Base-by-base conservation (phyloP, 1,140 invertebrate species). In the Daktulosphaira vitifoliae region DNA sequence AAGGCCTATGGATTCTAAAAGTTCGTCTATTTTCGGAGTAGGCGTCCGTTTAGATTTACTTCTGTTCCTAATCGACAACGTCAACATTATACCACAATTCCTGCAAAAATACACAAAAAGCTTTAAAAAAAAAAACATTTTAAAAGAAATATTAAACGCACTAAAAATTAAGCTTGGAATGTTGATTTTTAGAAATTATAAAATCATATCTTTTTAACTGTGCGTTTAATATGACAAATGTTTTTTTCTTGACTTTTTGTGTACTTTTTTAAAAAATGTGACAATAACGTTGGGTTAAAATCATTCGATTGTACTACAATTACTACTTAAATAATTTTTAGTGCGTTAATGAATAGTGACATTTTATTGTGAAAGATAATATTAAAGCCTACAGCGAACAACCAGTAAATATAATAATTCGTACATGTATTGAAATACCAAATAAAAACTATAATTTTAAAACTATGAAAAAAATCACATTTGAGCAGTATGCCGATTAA, bases 1-100 rank as follows among this genome's bases (percentile, higher is more conserved):
- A 70, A 85, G 85, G 33, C 86, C 86, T 71, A 87, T 78, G 39
- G 81, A 80, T 59, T 88, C 84, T 59, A 94, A 73, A 81, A 86
- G 91, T 62, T 84, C 81, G 72, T 92, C 89, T 39, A 86, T 71
- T 54, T 69, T 69, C 51, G 70, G 69, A 11, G 56, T 59, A 11
- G 68, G 69, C 37, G 66, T 68, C 26, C 59, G 13, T 70, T 68
- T 69, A 44, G n/a, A 46, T 37, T 68, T 50, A 52, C 25, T 62
- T 33, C 39, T 62, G 44, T 62, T 62, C 44, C 42, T 62, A 20
- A 33, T 15, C 23, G 42, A 62, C 0, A 62, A 25, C 20, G 56
- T 62, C 56, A 62, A 62, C 56, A 62, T 62, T 62, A 46, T 62
- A n/a, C 39, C 11, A 15, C 39, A 62, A 48, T 33, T 62, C 56